These are phyloP conservation scores for Drosophila diplacantha DNA, from an alignment of 2,888 invertebrate genomes.

Conservation along the genomic window DNA sequence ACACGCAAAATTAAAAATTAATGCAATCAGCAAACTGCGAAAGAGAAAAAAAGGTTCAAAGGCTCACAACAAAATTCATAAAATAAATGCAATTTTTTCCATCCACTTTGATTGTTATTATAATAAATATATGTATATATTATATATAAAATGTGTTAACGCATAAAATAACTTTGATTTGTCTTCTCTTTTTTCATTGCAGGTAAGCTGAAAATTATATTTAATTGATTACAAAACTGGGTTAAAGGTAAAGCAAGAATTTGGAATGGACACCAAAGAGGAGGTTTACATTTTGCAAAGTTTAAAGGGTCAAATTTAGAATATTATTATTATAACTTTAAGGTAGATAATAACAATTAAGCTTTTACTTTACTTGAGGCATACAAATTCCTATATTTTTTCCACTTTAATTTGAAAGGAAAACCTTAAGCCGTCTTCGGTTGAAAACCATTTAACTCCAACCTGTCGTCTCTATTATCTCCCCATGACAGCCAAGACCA, in stretches of 20 bases:
- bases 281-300: not conserved
- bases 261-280: not conserved
- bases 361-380: not conserved
- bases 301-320: not conserved
- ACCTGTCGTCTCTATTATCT: slow-evolving; percentile 57
- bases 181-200: slow-evolving; percentile 17
- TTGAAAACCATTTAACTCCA: slow-evolving; percentile 19
- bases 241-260: not conserved
- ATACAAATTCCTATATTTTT: not conserved
- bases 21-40: slow-evolving; percentile 39
- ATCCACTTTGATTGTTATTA: slow-evolving; percentile 29
- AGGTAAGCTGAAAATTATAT: slow-evolving; percentile 31
- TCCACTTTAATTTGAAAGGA: not conserved
- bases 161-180: slow-evolving; percentile 1
- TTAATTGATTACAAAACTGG: slow-evolving; percentile 4
- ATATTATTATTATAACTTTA: not conserved
- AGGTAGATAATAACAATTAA: not conserved
- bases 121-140: slow-evolving; percentile 20
- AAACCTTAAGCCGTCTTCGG: not conserved
- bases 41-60: slow-evolving; percentile 3
- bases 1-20: slow-evolving; percentile 63
- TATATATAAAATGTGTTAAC: slow-evolving; percentile 1
- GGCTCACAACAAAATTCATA: slow-evolving; percentile 1
- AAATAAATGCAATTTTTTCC: slow-evolving; percentile 15
- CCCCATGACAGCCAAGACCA: slow-evolving; percentile 26